Evolutionary conservation across 1,140 invertebrate genomes (phyloP).

Genomic region (Pachyrhynchus sulphureomaculatus): DNA sequence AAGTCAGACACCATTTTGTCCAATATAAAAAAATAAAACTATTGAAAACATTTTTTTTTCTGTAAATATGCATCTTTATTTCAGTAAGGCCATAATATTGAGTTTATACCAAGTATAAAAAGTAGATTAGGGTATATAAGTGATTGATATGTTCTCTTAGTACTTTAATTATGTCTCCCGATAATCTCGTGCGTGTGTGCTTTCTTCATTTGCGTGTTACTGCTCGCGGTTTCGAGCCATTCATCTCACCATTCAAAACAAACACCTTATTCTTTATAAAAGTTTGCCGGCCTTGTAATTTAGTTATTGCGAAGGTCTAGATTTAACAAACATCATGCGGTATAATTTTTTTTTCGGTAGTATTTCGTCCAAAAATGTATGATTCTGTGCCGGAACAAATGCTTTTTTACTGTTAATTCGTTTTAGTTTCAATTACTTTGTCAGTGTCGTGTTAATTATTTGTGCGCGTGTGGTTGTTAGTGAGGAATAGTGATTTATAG

Average conservation of each 20-base stretch:
- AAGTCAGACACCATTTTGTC: too few relatives aligned
- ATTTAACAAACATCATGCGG: constrained; percentile 12
- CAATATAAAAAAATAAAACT: too few relatives aligned
- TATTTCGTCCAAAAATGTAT: neutral
- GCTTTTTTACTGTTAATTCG: neutral
- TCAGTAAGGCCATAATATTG: too few relatives aligned
- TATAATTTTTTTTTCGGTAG: constrained; percentile 12
- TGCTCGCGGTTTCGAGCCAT: neutral
- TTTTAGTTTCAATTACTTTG: neutral
- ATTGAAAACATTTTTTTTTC: too few relatives aligned
- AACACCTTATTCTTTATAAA: neutral
- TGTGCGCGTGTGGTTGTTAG: too few relatives aligned
- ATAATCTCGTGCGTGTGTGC: neutral
- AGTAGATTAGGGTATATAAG: too few relatives aligned
- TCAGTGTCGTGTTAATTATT: too few relatives aligned
- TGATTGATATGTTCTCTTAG: too few relatives aligned
- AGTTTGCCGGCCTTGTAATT: constrained; percentile 23
- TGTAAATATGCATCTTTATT: too few relatives aligned
- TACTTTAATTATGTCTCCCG: neutral
- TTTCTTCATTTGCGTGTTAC: neutral
- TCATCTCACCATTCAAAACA: constrained; percentile 21
- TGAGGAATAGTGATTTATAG: too few relatives aligned
- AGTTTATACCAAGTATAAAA: too few relatives aligned
- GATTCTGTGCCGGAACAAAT: neutral
- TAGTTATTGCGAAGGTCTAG: constrained; percentile 26